Base-by-base conservation (phyloP, 2,797 vertebrate species). In the Liparis tanakae region DNA sequence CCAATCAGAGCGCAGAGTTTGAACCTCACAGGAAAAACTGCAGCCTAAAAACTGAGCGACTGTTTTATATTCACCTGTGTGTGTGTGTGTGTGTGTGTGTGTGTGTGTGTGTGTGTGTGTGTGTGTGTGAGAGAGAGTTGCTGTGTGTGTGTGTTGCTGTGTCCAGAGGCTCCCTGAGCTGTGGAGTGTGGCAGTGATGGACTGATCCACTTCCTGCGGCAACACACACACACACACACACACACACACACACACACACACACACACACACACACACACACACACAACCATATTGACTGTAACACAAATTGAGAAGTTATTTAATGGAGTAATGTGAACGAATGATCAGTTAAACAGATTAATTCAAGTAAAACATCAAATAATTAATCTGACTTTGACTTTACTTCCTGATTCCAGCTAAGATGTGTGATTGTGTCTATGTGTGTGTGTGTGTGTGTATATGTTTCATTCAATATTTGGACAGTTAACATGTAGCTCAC, bases 401-500 rank as follows among this genome's bases (percentile, higher is more conserved):
- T 30, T 30, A 30, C 25, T 30, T 30, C 25, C 25, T 30, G 25
- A 30, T 30, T 30, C 25, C 25, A 30, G 25, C 25, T 30, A 30
- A 30, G 4, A 30, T 30, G 25, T 30, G 25, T 30, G 25, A 30
- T 2, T 30, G 25, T 30, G 25, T 30, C 2, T 30, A 30, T 30
- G 4, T 30, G 25, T 30, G 25, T 30, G 25, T 30, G 25, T 30
- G 25, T 30, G 25, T 30, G 25, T 30, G 25, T 30, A 4, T 30
- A 30, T n/a, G n/a, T 30, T 30, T 30, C 25, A 30, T 30, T 30
- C 25, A 30, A 30, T 91, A 89, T 93, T 91, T 92, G 90, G 90
- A 91, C 90, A 91, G 91, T 85, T 88, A 89, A 84, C 90, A 86
- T 87, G 85, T 86, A 79, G 87, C 89, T 79, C 87, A 85, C 83